Base-by-base conservation (phyloP, 1,140 invertebrate genomes). In the Neotoxoptera formosana region DNA sequence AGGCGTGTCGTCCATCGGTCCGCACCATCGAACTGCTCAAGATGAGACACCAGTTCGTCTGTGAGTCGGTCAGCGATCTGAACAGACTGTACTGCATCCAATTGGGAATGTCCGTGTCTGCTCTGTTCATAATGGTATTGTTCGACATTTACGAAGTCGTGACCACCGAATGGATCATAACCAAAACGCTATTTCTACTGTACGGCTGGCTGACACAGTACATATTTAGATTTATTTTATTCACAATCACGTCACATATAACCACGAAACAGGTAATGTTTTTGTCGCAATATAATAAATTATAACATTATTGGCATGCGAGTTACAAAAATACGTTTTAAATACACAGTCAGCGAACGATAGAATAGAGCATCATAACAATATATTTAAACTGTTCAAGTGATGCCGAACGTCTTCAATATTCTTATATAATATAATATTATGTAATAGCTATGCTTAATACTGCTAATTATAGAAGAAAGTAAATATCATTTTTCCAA, bases 121-220 rank as follows among this genome's bases (percentile, higher is more conserved):
- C 76, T 48, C n/a, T 91, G 21, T 91, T 56, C 47, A 34, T 60
- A 3, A 91, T 91, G 90, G 20, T n/a, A 30, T n/a, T 91, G 34
- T 91, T 91, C 8, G 90, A 91, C 34, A 76, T 91, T 7, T 91
- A 91, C 25, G 53, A 45, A 8, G 30, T 7, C 11, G 30, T 60
- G 20, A n/a, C 56, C 6, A 47, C 4, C 1, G 17, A 91, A 17
- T 3, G 9, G 2, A 2, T 1, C 36, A 17, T 14, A 3, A 67
- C 90, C 6, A 91, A 91, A 45, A 45, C 90, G 7, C 6, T 14
- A 1, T 14, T 76, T 4, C 17, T 91, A 25, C 7, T 91, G 7
- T 91, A 76, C 17, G 90, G 60, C 25, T 91, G 90, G 90, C 23
- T 67, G 1, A 7, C 30, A 41, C 90, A 91, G 25, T 91, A 91